These are phyloP conservation scores for Sprattus sprattus DNA, from an alignment of 2,113 vertebrate genomes.

Conservation along the genomic window DNA sequence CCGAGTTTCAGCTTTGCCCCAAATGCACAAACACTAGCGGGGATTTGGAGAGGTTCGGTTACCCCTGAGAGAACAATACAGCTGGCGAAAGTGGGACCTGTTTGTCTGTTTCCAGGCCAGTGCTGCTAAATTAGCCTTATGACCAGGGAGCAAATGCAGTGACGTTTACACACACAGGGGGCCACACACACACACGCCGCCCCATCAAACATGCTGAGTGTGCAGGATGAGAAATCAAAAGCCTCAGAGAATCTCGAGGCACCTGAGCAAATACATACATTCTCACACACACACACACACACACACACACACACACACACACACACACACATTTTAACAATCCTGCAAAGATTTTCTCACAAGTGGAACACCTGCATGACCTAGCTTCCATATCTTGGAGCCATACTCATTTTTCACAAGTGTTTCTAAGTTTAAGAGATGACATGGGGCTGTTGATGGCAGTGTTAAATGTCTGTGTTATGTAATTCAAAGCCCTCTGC, in stretches of 20 bases:
- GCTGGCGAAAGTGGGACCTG: slow-evolving; percentile 33
- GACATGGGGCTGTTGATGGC: background rate
- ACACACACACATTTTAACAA: background rate
- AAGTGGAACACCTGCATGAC: background rate
- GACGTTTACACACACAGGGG: slow-evolving; percentile 44
- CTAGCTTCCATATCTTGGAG: background rate
- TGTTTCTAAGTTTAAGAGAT: background rate
- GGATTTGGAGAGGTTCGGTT: slow-evolving; percentile 47
- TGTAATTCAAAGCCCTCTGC: slow-evolving; percentile 65
- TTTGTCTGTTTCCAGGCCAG: slow-evolving; percentile 43
- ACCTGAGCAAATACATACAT: background rate
- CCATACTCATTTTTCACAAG: background rate
- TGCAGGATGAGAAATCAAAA: background rate
- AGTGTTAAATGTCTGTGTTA: slow-evolving; percentile 55
- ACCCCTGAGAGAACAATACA: slow-evolving; percentile 44
- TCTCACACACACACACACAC: background rate
- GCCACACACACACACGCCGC: slow-evolving; percentile 32
- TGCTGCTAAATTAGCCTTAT: slow-evolving; percentile 45
- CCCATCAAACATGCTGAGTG: background rate
- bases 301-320: background rate
- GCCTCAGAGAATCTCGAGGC: background rate
- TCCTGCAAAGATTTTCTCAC: background rate
- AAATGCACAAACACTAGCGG: slow-evolving; percentile 17
- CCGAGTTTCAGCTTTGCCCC: slow-evolving; percentile 41
- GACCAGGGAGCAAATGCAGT: slow-evolving; percentile 54